These are phyloP conservation scores for Knipowitschia caucasica DNA, from an alignment of 2,797 vertebrate species.

Conservation along the genomic window DNA sequence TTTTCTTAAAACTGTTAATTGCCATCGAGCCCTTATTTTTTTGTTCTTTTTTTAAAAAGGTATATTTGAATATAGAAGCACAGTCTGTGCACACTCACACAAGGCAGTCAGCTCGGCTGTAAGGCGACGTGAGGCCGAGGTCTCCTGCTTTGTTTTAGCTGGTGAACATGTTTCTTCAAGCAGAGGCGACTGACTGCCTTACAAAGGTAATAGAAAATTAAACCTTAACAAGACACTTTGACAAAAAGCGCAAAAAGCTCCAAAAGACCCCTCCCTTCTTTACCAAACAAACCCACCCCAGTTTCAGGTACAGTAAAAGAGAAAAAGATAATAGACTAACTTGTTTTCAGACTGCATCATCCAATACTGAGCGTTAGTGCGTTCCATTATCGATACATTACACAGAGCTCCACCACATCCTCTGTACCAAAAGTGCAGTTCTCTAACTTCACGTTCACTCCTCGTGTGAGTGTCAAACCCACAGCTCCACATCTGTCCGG, in stretches of 20 bases:
- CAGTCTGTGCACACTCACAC: constrained; percentile 51
- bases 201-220: constrained; percentile 37
- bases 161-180: constrained; percentile 74
- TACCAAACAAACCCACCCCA: constrained; percentile 46
- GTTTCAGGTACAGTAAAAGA: constrained; percentile 68
- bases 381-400: constrained; percentile 72
- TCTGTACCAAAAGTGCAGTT: constrained; percentile 83
- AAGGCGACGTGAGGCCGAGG: constrained; percentile 73
- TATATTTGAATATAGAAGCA: constrained; percentile 73
- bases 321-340: constrained; percentile 65
- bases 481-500: constrained; percentile 49
- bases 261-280: constrained; percentile 26
- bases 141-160: constrained; percentile 71
- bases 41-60: constrained; percentile 61
- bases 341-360: constrained; percentile 72
- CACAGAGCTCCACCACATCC: constrained; percentile 73
- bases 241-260: constrained; percentile 54
- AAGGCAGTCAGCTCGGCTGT: constrained; percentile 71
- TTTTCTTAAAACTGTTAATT: constrained; percentile 78
- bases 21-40: constrained; percentile 79
- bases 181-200: constrained; percentile 67
- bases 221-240: constrained; percentile 66
- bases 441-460: constrained; percentile 32
- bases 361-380: constrained; percentile 78
- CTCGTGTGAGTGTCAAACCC: constrained; percentile 63